Conservation (phyloP, 2,888 invertebrate species). For the Octonoba sinensis region DNA sequence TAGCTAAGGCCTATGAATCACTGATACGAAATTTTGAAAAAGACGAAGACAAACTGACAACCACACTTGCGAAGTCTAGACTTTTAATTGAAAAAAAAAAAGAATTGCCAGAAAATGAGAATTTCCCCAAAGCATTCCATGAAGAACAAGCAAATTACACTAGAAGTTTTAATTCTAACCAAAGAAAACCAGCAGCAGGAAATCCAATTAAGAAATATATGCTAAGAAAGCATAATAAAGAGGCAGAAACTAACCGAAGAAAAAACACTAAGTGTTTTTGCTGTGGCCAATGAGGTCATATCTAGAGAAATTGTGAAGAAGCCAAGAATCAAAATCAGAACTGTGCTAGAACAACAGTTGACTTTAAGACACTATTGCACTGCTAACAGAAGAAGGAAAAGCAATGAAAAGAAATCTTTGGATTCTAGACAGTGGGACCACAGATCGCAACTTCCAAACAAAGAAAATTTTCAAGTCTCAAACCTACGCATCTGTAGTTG, state of each 20-base stretch:
- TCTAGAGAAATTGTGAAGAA: conserved; percentile 18
- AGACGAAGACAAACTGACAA: not conserved
- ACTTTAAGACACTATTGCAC: conserved; percentile 18
- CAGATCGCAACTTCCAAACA: conserved; percentile 25
- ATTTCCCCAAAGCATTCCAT: not conserved
- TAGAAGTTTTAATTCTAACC: not conserved
- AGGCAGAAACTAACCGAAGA: not conserved
- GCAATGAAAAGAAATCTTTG: not conserved
- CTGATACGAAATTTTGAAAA: conserved; percentile 11
- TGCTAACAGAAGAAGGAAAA: not conserved
- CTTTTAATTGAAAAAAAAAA: not conserved
- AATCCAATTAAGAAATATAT: not conserved
- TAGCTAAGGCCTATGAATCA: not conserved
- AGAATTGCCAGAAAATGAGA: not conserved
- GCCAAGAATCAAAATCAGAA: not conserved
- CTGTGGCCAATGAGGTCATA: conserved; percentile 19
- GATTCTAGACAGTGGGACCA: conserved; percentile 30
- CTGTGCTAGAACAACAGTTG: conserved; percentile 23
- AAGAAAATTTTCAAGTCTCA: not conserved
- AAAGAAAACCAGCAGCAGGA: not conserved
- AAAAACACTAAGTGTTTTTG: conserved; percentile 14
- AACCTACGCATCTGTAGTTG: not conserved
- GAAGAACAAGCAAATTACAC: not conserved
- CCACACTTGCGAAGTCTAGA: not conserved
- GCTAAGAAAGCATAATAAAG: not conserved